phyloP scores from a whole-genome alignment of 2,113 vertebrate genomes.

The Crotalus tigris region DNA sequence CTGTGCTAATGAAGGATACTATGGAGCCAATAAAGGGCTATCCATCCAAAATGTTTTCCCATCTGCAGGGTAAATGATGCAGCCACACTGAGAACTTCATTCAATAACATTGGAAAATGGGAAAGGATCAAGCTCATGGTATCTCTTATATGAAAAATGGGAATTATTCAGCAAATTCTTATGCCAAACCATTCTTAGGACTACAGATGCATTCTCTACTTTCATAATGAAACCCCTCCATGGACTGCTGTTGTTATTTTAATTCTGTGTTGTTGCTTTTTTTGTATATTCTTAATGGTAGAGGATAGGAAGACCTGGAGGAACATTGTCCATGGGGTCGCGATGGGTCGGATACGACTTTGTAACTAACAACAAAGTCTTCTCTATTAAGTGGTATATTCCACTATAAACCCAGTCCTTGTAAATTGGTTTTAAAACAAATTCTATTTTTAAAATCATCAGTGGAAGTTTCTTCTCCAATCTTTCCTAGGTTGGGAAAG shows the following conservation, averaged over 20 bases:
- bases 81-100: background rate
- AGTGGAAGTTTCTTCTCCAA: background rate
- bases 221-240: background rate
- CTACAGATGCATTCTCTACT: background rate
- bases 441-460: background rate
- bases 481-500: background rate
- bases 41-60: background rate
- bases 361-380: background rate
- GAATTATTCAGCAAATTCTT: background rate
- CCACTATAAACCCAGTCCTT: background rate
- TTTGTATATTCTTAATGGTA: background rate
- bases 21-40: background rate
- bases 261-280: background rate
- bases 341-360: too few relatives aligned
- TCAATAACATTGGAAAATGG: background rate
- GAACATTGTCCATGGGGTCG: too few relatives aligned
- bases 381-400: background rate
- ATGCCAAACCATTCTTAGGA: background rate
- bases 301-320: too few relatives aligned
- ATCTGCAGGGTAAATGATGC: background rate
- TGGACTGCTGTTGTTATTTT: background rate
- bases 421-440: background rate
- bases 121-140: background rate
- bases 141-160: background rate
- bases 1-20: background rate